Percentiles rank a stretch among this genome's conserved stretches.
Conservation (phyloP, 2,113 vertebrate genomes). For the Recurvirostra avosetta region DNA sequence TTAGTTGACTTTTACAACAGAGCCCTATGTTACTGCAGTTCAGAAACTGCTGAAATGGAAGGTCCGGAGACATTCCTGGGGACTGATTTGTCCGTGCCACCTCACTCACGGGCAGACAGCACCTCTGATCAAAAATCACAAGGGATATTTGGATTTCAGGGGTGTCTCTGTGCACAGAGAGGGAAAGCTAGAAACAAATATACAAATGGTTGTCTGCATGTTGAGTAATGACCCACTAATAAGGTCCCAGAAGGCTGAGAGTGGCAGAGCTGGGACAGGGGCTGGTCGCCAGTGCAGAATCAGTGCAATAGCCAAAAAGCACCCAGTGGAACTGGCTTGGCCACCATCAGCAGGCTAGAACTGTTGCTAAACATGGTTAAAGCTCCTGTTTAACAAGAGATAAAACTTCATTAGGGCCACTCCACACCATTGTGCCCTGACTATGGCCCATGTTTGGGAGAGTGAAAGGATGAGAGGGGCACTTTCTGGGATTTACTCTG, state of each 20-base stretch:
- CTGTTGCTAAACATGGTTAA: background rate
- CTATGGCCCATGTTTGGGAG: background rate
- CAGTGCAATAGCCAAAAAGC: background rate
- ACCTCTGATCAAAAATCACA: background rate
- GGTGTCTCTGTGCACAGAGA: background rate
- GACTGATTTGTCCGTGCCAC: background rate
- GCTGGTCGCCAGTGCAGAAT: background rate
- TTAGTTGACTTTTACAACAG: background rate
- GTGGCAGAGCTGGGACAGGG: background rate
- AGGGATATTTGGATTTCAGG: background rate
- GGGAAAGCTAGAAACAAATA: background rate
- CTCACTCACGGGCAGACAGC: rapidly evolving
- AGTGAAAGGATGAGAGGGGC: rapidly evolving
- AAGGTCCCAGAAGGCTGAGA: background rate
- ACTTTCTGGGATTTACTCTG: background rate
- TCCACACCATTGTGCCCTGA: background rate
- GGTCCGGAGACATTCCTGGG: rapidly evolving
- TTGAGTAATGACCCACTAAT: background rate
- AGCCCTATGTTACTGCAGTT: background rate
- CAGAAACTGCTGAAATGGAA: background rate
- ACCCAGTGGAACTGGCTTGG: rapidly evolving
- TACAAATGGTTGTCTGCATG: background rate
- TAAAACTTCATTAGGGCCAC: background rate
- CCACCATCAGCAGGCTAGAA: background rate
- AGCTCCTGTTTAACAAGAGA: background rate